These are phyloP conservation scores for Thalassarche chlororhynchos DNA, from an alignment of 2,113 vertebrate genomes.

Conservation along the genomic window DNA sequence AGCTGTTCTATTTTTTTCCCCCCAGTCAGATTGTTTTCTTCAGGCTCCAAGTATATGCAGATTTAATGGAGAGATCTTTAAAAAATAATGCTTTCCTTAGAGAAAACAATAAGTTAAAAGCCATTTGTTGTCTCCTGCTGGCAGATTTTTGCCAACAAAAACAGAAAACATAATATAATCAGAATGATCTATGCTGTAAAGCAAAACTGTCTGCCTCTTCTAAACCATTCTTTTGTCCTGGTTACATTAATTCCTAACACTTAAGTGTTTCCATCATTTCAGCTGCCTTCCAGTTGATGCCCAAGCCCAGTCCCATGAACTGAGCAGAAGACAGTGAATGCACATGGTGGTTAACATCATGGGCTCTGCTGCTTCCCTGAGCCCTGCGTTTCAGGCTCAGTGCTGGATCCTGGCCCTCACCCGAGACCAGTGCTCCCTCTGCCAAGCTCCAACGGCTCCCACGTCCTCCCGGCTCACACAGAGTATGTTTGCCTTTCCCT, in stretches of 20 bases:
- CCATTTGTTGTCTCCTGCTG: not conserved
- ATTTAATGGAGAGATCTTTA: constrained; percentile 58
- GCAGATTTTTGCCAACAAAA: constrained; percentile 52
- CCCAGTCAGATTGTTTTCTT: not conserved
- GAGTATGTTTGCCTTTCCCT: not conserved
- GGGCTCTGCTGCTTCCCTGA: not conserved
- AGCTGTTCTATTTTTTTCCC: not conserved
- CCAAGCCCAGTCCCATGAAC: not conserved
- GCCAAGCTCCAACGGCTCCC: not conserved
- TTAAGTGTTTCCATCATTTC: not conserved
- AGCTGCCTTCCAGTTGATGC: not conserved
- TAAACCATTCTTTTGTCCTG: not conserved
- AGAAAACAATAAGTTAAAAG: constrained; percentile 46
- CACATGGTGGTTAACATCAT: not conserved
- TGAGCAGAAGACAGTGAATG: not conserved
- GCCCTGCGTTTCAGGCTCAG: not conserved
- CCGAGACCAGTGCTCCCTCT: not conserved
- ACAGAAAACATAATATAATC: not conserved
- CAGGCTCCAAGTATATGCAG: constrained; percentile 44
- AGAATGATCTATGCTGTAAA: not conserved
- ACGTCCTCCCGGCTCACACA: not conserved
- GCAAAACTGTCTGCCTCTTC: not conserved
- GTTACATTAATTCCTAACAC: not conserved
- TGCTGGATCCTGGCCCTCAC: not conserved
- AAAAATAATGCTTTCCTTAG: constrained; percentile 35